Base-by-base conservation (phyloP, 2,888 invertebrate genomes). In the Digitonthophagus gazella region DNA sequence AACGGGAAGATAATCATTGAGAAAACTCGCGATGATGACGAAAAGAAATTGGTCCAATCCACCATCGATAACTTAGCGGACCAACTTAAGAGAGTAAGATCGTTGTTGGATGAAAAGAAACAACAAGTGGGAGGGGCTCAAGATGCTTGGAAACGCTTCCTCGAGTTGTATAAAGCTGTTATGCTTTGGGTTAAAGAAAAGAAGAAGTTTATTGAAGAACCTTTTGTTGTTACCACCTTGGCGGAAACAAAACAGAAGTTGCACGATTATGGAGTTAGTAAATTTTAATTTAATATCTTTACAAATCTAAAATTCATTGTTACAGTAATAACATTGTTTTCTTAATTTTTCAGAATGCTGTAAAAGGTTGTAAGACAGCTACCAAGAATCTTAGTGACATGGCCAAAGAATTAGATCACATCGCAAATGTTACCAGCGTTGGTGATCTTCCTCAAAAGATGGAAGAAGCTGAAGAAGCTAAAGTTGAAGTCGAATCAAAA, bases 351-450 rank as follows among this genome's bases (percentile, higher is more conserved):
- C 84, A 93, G 91, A 90, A 89, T 80, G 93, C 93, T 80, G 92
- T 93, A 74, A 95, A 95, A 84, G 93, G 92, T 83, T 93, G 94
- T 84, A 96, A 95, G 83, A 90, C 91, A 78, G 92, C 93, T 80
- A 90, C 91, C 74, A 95, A 95, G 83, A 92, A 94, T 81, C 85
- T 96, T 79, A 92, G 92, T 77, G 96, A 96, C 81, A 96, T 96
- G 96, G 90, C 92, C 65, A 94, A 93, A 81, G 95, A 96, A 83
- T 85, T 96, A 79, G 95, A 95, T 78, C 87, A 89, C 69, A 94
- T 96, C 73, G 90, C 91, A 75, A 91, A 92, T 78, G 90, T 93
- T 2, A 94, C 95, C 28, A 93, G 90, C 80, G 91, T 93, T 56
- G 95, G 93, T 66, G 92, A 95, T 80, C 86, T 97, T 74, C 93